Evolutionary conservation across 2,888 invertebrate genomes (phyloP), one percentile per base, ranked within the genome.

Genomic region (Drosophila pseudotakahashii): DNA sequence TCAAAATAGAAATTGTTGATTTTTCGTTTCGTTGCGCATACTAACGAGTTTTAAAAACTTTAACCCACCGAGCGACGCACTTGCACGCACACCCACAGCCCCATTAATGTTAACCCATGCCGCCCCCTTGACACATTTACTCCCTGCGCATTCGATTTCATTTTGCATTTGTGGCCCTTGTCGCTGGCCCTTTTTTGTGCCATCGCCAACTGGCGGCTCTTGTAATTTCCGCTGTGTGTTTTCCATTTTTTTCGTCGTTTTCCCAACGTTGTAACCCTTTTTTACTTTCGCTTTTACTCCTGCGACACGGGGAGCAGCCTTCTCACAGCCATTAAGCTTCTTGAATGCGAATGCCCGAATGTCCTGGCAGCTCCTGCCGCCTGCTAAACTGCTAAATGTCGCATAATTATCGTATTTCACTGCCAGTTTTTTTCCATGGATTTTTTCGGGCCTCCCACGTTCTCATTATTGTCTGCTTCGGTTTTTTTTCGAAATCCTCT

Each of bases 321-420:
- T 70, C 76, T 78, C 73, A 53, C 67, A 67, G 75, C 70, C 81
- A 82, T 82, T 82, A 82, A 77, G 74, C 75, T 84, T 81, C 71
- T 77, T 69, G 60, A 66, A 52, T 45, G 55, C 41, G 60, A 66
- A 52, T 45, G 55, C 41, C 60, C 70, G 62, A 64, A 42, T 23
- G 51, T 66, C 79, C 73, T 74, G 73, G 64, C 76, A 52, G 48
- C 45, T 61, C 36, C 68, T 54, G 71, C 64, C 79, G 75, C 79
- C 77, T 85, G 83, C 83, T 88, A 86, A 88, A 80, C 83, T 84
- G 88, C 79, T 79, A 87, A 85, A 85, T 89, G 89, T 85, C 76
- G 89, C 84, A 85, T 85, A 85, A 85, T 85, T 85, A 85, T 85
- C 84, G 89, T 81, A 89, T 89, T 89, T 89, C 74, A 77, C 74